These are phyloP conservation scores for Brachionus plicatilis DNA, from an alignment of 1,140 invertebrate species.

Conservation along the genomic window DNA sequence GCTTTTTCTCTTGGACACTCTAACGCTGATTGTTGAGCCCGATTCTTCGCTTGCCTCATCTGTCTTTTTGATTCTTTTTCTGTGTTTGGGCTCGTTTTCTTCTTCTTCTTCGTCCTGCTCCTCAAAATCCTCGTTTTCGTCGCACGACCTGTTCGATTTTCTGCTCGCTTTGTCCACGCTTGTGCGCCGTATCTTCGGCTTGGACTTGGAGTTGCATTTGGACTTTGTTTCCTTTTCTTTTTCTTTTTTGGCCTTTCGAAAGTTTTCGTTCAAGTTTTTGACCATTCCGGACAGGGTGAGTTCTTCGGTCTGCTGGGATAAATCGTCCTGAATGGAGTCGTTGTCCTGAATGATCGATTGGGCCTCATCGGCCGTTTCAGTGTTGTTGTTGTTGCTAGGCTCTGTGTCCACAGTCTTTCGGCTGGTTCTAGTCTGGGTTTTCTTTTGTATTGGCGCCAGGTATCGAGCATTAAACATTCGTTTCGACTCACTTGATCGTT, in stretches of 20 bases:
- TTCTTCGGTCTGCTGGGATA: neutral
- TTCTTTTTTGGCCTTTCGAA: conserved; percentile 16
- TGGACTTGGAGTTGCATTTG: neutral
- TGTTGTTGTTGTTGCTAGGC: neutral
- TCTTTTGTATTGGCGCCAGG: neutral
- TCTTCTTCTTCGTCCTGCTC: neutral
- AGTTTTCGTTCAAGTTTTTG: conserved; percentile 8
- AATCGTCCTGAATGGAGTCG: neutral
- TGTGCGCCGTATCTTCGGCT: neutral
- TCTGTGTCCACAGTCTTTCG: neutral
- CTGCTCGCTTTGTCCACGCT: neutral
- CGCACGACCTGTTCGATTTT: neutral
- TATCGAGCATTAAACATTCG: neutral
- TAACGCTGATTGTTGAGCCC: neutral
- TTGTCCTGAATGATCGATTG: neutral
- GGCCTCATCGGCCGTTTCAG: neutral
- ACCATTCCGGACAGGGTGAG: conserved; percentile 15
- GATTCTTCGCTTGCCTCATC: neutral
- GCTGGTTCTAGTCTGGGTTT: neutral
- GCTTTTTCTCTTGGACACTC: neutral
- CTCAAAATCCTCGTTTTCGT: neutral
- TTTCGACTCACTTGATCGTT: neutral
- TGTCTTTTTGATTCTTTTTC: neutral
- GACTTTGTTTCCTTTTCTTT: conserved; percentile 15
- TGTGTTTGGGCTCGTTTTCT: neutral